These are phyloP conservation scores for Latheticus oryzae DNA, from an alignment of 2,888 invertebrate species.

Conservation along the genomic window DNA sequence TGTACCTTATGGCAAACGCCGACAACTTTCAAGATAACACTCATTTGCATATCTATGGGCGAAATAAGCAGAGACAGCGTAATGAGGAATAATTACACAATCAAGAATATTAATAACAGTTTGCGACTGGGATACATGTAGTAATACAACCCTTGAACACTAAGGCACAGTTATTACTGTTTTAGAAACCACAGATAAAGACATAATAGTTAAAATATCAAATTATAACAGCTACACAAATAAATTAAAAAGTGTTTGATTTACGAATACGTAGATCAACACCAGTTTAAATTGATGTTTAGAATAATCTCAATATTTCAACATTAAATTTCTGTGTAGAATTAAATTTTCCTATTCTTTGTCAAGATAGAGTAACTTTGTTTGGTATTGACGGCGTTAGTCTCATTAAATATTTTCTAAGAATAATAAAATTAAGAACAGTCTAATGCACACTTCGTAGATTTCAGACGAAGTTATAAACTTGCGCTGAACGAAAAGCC, in stretches of 20 bases:
- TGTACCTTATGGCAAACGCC: slow-evolving; percentile 18
- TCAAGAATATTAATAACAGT: slow-evolving; percentile 39
- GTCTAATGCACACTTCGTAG: slow-evolving; percentile 16
- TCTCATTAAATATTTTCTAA: slow-evolving; percentile 14
- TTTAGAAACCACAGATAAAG: too few species aligned
- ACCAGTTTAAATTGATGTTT: too few species aligned
- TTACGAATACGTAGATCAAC: too few species aligned
- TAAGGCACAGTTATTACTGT: slow-evolving; percentile 7
- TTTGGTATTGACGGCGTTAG: slow-evolving; percentile 9
- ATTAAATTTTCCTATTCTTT: too few species aligned
- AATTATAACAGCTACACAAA: neutral
- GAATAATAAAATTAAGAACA: slow-evolving; percentile 32
- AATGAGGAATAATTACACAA: slow-evolving; percentile 38
- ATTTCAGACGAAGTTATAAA: slow-evolving; percentile 18
- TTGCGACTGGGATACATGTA: slow-evolving; percentile 25
- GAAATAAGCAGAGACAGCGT: slow-evolving; percentile 28
- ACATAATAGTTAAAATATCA: neutral
- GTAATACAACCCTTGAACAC: slow-evolving; percentile 23
- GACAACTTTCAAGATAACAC: slow-evolving; percentile 26
- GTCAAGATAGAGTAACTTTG: slow-evolving; percentile 10
- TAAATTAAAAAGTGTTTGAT: too few species aligned
- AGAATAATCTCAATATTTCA: too few species aligned
- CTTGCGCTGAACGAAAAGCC: too few species aligned
- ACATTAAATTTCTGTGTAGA: too few species aligned
- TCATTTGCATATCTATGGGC: slow-evolving; percentile 34